Evolutionary conservation across 1,140 invertebrate genomes (phyloP).

Genomic region (Andrena cerasifolii): DNA sequence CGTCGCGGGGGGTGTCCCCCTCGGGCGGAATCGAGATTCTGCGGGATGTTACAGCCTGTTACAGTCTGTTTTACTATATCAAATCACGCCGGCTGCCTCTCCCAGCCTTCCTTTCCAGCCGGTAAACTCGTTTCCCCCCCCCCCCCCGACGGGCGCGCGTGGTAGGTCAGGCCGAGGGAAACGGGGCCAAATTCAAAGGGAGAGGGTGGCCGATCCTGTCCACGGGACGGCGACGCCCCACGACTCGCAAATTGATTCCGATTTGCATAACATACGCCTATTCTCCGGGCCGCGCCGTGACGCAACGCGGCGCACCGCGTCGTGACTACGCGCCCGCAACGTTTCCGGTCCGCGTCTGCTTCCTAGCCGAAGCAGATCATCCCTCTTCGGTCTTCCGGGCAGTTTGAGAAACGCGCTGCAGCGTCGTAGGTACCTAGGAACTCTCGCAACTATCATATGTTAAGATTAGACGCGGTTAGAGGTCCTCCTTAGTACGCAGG

Average conservation of each 20-base stretch:
- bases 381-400: too few relatives aligned
- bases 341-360: background rate
- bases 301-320: background rate
- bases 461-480: too few relatives aligned
- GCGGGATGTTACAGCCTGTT: constrained; percentile 68
- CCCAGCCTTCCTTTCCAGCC: constrained; percentile 28
- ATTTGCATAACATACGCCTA: constrained; percentile 62
- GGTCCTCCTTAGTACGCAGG: too few relatives aligned
- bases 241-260: constrained; percentile 62
- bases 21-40: constrained; percentile 56
- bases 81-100: constrained; percentile 61
- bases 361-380: too few relatives aligned
- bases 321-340: background rate
- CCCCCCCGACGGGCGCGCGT: too few relatives aligned
- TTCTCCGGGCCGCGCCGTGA: constrained; percentile 38
- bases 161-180: constrained; percentile 4
- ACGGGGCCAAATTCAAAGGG: constrained; percentile 37
- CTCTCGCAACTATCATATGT: too few relatives aligned
- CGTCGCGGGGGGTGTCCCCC: constrained; percentile 13
- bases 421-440: too few relatives aligned
- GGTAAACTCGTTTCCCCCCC: constrained; percentile 12
- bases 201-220: constrained; percentile 18
- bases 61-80: constrained; percentile 70
- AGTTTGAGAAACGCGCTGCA: too few relatives aligned
- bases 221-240: constrained; percentile 44